Evolutionary conservation across 2,888 invertebrate genomes (phyloP), one percentile per base, ranked within the genome.

Genomic region (Caradrina clavipalpis): DNA sequence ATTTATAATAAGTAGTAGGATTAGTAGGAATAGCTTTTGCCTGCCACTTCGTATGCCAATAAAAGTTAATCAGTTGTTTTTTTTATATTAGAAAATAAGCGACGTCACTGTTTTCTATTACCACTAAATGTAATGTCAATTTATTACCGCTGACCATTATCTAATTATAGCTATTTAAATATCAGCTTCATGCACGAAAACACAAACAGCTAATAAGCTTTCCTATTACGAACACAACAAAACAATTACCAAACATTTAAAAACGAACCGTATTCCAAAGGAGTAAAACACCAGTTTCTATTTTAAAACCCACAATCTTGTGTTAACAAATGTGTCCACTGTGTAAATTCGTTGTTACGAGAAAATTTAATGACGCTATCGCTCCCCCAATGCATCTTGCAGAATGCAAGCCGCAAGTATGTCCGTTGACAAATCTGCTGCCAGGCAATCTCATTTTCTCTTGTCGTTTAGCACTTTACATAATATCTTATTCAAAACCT

Each of bases 291-390:
- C 21, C 1, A 8, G n/a, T 63, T 56, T 50, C 39, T 42, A 53
- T 60, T 64, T 61, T 50, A 17, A 19, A 59, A 70, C 7, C 22
- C n/a, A 17, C 26, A 47, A 75, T 42, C 17, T 63, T 35, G 26
- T 73, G 57, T 26, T 31, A 51, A 49, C 58, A 76, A 76, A 69
- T 63, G 35, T 65, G 56, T 76, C 42, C 70, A 71, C 31, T 65
- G 54, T 80, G 58, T 64, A 80, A 80, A 78, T 64, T 76, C 51
- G 49, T 56, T 77, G 69, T 69, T 65, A 78, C 74, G 51, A 74
- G 78, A 78, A 65, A 69, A 74, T 78, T 77, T 78, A 65, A 78
- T 74, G 65, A 69, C 74, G 55, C 61, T 62, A 74, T 77, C 64
- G 61, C 21, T 10, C 35, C 8, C 3, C 42, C 54, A 62, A 78